A percentile compares a stretch with the other conserved stretches of the same genome.
Evolutionary conservation across 2,797 vertebrate species (phyloP).

Genomic region (Anas bernieri): DNA sequence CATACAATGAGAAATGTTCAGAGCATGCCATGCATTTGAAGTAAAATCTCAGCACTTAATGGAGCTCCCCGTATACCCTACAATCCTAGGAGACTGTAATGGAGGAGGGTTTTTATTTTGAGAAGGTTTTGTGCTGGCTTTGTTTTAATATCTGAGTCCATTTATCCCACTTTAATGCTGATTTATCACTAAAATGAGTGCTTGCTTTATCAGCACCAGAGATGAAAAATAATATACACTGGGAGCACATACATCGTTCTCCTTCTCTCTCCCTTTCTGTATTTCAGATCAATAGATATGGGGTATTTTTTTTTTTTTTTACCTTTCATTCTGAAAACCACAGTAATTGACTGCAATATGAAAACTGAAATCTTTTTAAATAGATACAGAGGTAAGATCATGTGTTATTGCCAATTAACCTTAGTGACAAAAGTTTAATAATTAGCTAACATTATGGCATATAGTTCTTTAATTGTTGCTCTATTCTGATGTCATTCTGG

Average conservation of each 20-base stretch:
- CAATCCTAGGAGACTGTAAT: neutral
- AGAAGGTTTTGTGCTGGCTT: neutral
- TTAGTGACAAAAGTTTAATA: neutral
- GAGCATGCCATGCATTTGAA: slow-evolving; percentile 8
- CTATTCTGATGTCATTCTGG: neutral
- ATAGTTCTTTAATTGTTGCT: neutral
- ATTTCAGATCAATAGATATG: slow-evolving; percentile 6
- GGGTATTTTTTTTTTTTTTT: neutral
- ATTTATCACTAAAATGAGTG: slow-evolving; percentile 48
- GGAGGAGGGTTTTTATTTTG: slow-evolving; percentile 21
- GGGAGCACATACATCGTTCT: neutral
- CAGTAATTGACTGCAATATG: neutral
- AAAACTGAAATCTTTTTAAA: slow-evolving; percentile 25
- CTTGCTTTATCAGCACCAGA: slow-evolving; percentile 28
- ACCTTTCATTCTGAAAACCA: neutral
- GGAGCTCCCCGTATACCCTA: neutral
- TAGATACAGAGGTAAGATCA: neutral
- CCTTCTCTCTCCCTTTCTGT: neutral
- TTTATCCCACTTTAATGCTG: slow-evolving; percentile 30
- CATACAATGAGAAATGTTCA: neutral
- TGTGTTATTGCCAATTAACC: neutral
- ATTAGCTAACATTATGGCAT: neutral
- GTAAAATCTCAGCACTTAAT: slow-evolving; percentile 1
- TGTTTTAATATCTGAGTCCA: slow-evolving; percentile 46
- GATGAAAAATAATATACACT: slow-evolving; percentile 30